phyloP scores from a whole-genome alignment of 2,113 vertebrate species.

The Archilochus colubris region DNA sequence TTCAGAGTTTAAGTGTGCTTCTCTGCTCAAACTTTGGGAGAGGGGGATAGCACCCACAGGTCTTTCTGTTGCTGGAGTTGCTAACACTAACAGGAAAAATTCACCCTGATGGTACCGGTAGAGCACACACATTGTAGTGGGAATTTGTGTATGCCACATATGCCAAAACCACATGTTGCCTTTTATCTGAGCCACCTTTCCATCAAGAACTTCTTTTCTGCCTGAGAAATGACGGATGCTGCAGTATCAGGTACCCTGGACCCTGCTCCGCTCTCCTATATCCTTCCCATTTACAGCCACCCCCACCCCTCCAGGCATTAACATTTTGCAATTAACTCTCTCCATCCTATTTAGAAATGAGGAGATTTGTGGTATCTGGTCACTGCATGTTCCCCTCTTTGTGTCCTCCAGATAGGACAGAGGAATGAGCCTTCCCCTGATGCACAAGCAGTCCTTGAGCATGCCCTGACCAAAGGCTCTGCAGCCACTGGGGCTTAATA shows the following conservation, averaged over 20 bases:
- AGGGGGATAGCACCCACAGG: not conserved
- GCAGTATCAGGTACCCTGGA: not conserved
- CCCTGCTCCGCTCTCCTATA: not conserved
- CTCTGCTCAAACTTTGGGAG: not conserved
- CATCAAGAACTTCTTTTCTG: not conserved
- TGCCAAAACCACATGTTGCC: not conserved
- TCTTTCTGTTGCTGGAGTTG: not conserved
- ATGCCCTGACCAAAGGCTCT: not conserved
- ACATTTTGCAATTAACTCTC: not conserved
- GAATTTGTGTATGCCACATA: not conserved
- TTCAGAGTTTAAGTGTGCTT: not conserved
- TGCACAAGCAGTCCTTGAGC: not conserved
- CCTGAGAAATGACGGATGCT: not conserved
- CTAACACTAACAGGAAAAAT: not conserved
- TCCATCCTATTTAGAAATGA: not conserved
- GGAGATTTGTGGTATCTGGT: not conserved
- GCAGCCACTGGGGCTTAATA: not conserved
- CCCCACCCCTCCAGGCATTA: not conserved
- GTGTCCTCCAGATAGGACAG: constrained; percentile 7
- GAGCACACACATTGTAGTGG: not conserved
- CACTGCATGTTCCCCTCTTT: not conserved
- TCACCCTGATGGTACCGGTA: accelerated
- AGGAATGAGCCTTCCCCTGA: not conserved
- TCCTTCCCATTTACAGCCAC: not conserved
- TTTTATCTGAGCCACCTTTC: constrained; percentile 7